Evolutionary conservation across 2,113 vertebrate genomes (phyloP).

Genomic region (Pelodiscus sinensis): DNA sequence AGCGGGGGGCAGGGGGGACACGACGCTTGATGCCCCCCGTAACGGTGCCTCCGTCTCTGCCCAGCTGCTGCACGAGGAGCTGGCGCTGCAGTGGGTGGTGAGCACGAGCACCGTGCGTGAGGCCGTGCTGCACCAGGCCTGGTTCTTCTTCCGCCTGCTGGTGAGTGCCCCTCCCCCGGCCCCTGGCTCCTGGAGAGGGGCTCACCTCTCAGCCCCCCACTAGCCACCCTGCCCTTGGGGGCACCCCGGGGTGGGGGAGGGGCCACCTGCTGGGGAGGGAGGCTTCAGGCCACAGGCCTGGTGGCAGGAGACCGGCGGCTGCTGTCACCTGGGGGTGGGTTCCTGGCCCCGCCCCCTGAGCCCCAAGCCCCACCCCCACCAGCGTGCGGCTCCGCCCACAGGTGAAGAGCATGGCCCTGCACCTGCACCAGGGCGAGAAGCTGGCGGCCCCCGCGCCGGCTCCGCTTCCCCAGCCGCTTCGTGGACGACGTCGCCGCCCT

Average conservation of each 20-base stretch:
- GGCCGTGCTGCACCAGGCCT: constrained; percentile 87
- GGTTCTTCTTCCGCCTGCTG: constrained; percentile 94
- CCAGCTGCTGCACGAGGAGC: constrained; percentile 90
- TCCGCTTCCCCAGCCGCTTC: constrained; percentile 89
- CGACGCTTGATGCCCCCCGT: not conserved
- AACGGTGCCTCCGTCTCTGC: not conserved
- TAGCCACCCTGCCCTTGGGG: too few relatives aligned
- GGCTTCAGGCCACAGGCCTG: not conserved
- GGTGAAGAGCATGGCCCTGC: constrained; percentile 90
- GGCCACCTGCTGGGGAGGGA: not conserved
- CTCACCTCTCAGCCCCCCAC: too few relatives aligned
- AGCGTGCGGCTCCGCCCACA: constrained; percentile 22
- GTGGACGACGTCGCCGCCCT: constrained; percentile 88
- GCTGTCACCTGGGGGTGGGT: too few relatives aligned
- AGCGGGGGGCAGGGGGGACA: rapidly evolving
- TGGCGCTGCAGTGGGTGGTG: constrained; percentile 92
- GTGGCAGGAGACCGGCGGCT: too few relatives aligned
- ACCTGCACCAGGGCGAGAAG: constrained; percentile 84
- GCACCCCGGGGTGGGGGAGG: too few relatives aligned
- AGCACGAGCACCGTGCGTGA: constrained; percentile 86
- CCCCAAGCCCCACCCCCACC: not conserved
- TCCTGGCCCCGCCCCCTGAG: too few relatives aligned
- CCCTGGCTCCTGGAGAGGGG: not conserved
- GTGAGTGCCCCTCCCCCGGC: constrained; percentile 66
- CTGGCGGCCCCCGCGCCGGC: constrained; percentile 81